Evolutionary conservation across 2,888 invertebrate species (phyloP), one percentile per base, ranked within the genome.

Genomic region (Cephus rjabovi): DNA sequence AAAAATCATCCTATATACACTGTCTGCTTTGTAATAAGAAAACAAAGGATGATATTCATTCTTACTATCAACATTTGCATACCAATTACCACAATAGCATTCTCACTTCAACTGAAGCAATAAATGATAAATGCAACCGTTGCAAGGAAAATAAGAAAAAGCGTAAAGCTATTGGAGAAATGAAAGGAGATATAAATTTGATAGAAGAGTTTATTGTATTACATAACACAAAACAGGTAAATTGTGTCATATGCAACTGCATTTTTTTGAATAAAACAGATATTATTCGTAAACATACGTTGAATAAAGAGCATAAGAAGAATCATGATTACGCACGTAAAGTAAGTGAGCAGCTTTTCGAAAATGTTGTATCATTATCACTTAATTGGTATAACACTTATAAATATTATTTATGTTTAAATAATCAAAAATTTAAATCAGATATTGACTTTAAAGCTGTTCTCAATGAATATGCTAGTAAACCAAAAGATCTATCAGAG

Each of bases 401-500:
- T 3, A 70, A 70, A n/a, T 70, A 70, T 31, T 70, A 31, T 31
- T 70, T 12, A 30, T 31, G 31, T 30, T 70, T 70, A 23, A 87
- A 88, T 70, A 4, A 74, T 0, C 34, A 0, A n/a, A 79, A 15
- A 12, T 83, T 79, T 68, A 12, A 77, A 0, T 70, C 56, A 6
- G 87, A 86, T 77, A 69, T 80, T 1, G 69, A 81, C 11, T 89
- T 87, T 79, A 74, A 81, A 23, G 37, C 76, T 3, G 88, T 88
- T 75, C 74, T 89, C 68, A 69, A 79, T 12, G 0, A n/a, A 12
- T 12, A n/a, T 31, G 23, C 30, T 30, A 11, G 31, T 31, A 12
- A 31, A 70, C 11, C 30, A 9, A 70, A n/a, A 70, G 30, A 31
- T 30, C 30, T 31, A 2, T 70, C 70, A 37, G 1, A 37, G 70